phyloP scores from a whole-genome alignment of 2,113 vertebrate genomes.

The Melanostigma gelatinosum region DNA sequence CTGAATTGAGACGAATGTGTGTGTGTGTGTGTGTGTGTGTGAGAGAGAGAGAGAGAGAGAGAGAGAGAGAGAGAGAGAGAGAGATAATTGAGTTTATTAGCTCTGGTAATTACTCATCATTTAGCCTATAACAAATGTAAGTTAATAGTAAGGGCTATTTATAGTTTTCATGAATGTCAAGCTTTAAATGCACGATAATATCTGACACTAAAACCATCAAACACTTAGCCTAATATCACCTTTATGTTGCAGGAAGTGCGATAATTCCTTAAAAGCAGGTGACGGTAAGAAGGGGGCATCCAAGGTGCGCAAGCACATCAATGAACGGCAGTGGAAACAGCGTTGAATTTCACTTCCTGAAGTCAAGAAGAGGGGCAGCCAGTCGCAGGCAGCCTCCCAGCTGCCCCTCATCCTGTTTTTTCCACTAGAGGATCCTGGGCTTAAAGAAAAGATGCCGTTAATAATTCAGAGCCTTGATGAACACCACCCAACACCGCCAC shows the following conservation, averaged over 20 bases:
- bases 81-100: constrained; percentile 21
- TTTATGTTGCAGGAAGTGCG: constrained; percentile 35
- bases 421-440: constrained; percentile 78
- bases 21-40: constrained; percentile 5
- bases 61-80: constrained; percentile 19
- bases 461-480: constrained; percentile 88
- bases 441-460: constrained; percentile 85
- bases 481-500: constrained; percentile 76
- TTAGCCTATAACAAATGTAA: constrained; percentile 26
- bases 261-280: constrained; percentile 58
- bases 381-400: constrained; percentile 83
- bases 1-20: constrained; percentile 48
- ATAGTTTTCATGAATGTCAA: not conserved
- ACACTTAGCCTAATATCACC: not conserved
- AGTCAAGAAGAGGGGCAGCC: constrained; percentile 71
- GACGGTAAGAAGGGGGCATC: constrained; percentile 73
- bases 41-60: constrained; percentile 17
- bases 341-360: constrained; percentile 84
- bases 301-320: constrained; percentile 73
- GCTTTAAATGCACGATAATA: not conserved
- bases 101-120: constrained; percentile 39
- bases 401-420: constrained; percentile 85
- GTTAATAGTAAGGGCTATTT: not conserved
- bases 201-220: not conserved
- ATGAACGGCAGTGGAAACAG: constrained; percentile 80